Percentiles rank a stretch among this genome's conserved stretches.
Conservation (phyloP, 2,797 vertebrate genomes). For the Mus spretus region DNA sequence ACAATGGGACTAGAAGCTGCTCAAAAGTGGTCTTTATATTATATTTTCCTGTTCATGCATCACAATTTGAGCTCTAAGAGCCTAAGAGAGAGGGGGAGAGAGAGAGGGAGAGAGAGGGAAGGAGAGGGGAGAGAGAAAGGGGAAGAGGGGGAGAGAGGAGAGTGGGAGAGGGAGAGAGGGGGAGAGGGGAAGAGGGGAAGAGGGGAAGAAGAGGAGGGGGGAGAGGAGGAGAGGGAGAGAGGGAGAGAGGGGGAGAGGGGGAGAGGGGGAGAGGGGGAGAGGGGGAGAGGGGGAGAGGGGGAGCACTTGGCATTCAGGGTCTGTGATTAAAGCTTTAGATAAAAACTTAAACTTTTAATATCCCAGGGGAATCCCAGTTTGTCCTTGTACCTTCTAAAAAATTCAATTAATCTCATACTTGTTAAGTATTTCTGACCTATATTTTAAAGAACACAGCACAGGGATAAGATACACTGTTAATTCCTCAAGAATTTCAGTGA, state of each 20-base stretch:
- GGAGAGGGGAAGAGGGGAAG: not conserved
- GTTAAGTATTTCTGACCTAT: slow-evolving; percentile 51
- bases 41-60: slow-evolving; percentile 57
- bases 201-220: not conserved
- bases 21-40: slow-evolving; percentile 64
- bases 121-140: too few species aligned
- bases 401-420: slow-evolving; percentile 66
- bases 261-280: not conserved
- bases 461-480: slow-evolving; percentile 29
- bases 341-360: slow-evolving; percentile 44
- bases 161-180: not conserved
- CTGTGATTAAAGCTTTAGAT: slow-evolving; percentile 61
- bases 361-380: slow-evolving; percentile 25
- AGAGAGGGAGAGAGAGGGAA: too few species aligned
- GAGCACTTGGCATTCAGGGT: not conserved
- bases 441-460: slow-evolving; percentile 7
- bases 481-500: slow-evolving; percentile 65
- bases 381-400: slow-evolving; percentile 47
- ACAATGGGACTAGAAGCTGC: slow-evolving; percentile 38
- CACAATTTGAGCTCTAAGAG: slow-evolving; percentile 46
- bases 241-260: too few species aligned
- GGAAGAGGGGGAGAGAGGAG: not conserved
- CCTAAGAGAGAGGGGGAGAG: not conserved
- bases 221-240: not conserved
- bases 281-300: not conserved